phyloP scores from a whole-genome alignment of 2,113 vertebrate genomes.

The Corynorhinus townsendii region DNA sequence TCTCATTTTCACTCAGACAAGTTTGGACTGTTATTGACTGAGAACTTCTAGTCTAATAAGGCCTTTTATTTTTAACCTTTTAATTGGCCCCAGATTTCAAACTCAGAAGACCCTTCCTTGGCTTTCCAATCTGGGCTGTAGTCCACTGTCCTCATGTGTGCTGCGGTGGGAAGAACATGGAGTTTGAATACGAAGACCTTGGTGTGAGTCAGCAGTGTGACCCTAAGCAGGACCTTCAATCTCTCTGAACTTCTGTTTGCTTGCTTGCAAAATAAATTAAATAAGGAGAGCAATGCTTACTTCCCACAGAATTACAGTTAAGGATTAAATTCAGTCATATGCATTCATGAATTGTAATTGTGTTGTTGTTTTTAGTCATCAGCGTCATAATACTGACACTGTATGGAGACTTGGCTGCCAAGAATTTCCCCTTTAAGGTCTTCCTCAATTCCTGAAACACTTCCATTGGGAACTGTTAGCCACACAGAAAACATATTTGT shows the following conservation, averaged over 20 bases:
- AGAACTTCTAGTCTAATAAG: not conserved
- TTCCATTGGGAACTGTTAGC: constrained; percentile 7
- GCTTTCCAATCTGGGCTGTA: not conserved
- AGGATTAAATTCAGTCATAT: not conserved
- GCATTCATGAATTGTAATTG: not conserved
- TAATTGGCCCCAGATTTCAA: not conserved
- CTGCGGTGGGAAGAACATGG: not conserved
- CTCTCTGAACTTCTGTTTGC: not conserved
- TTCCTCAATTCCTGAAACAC: not conserved
- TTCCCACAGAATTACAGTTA: not conserved
- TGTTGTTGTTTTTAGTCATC: not conserved
- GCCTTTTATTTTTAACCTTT: constrained; percentile 18
- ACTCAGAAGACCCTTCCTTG: not conserved
- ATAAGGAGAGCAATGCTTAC: not conserved
- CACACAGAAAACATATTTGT: constrained; percentile 1
- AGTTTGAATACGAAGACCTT: not conserved
- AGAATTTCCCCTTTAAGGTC: not conserved
- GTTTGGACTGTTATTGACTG: not conserved
- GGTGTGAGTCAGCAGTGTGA: not conserved
- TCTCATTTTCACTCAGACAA: constrained; percentile 51
- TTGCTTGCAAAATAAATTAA: not conserved
- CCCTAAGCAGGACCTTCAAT: not conserved
- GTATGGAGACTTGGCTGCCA: not conserved
- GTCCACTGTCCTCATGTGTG: not conserved
- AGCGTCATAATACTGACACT: not conserved